Conservation (phyloP, 2,888 invertebrate species). For the Eristalis pertinax region DNA sequence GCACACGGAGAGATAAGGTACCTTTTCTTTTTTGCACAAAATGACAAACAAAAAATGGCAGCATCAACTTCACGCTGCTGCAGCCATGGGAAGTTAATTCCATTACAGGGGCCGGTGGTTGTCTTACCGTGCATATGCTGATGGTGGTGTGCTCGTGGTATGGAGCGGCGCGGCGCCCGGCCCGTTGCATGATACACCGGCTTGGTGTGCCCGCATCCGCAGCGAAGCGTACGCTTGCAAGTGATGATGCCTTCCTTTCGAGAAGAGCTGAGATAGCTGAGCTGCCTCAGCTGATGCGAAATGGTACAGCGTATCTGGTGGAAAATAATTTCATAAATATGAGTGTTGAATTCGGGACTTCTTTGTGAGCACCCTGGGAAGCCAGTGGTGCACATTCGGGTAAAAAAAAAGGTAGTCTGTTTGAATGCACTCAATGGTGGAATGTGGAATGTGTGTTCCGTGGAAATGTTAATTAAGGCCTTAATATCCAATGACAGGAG, state of each 20-base stretch:
- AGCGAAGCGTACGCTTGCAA: not conserved
- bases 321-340: not conserved
- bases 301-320: not conserved
- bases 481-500: not conserved
- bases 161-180: not conserved
- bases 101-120: not conserved
- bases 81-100: slow-evolving; percentile 15
- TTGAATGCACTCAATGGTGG: not conserved
- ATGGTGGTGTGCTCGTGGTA: not conserved
- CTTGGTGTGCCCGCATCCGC: not conserved
- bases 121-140: not conserved
- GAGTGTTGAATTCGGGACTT: not conserved
- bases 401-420: not conserved
- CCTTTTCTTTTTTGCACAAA: not conserved
- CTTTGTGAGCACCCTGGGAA: not conserved
- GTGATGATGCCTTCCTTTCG: not conserved
- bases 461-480: not conserved
- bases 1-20: not conserved
- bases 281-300: not conserved
- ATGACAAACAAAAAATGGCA: not conserved
- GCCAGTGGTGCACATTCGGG: not conserved
- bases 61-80: not conserved
- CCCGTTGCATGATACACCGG: not conserved
- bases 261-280: not conserved
- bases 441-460: not conserved